phyloP scores from a whole-genome alignment of 1,140 invertebrate species.

The Augochlora pura region DNA sequence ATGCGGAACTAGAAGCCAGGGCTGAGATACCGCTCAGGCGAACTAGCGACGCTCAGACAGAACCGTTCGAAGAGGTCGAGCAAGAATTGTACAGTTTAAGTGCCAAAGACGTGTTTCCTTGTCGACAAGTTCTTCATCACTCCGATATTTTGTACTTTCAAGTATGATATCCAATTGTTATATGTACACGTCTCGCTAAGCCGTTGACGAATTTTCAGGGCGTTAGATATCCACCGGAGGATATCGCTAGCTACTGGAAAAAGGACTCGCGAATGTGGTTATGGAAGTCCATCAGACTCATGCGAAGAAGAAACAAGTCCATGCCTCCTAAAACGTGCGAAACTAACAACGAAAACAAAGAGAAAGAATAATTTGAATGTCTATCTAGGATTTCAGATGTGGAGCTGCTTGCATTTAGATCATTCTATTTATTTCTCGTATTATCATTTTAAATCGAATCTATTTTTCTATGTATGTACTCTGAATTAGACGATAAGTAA shows the following conservation, averaged over 20 bases:
- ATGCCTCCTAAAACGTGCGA: slow-evolving; percentile 4
- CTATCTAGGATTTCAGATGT: neutral
- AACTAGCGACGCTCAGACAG: slow-evolving; percentile 66
- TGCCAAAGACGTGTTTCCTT: slow-evolving; percentile 69
- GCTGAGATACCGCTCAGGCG: slow-evolving; percentile 56
- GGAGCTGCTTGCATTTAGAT: neutral
- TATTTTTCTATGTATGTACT: slow-evolving; percentile 14
- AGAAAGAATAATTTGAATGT: slow-evolving; percentile 1
- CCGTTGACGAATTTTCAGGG: slow-evolving; percentile 64
- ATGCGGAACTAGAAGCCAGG: slow-evolving; percentile 44
- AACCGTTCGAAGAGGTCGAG: slow-evolving; percentile 59
- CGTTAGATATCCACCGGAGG: slow-evolving; percentile 72
- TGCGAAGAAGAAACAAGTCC: slow-evolving; percentile 58
- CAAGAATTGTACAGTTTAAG: slow-evolving; percentile 54
- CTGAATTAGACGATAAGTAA: neutral
- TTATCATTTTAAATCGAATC: slow-evolving; percentile 1
- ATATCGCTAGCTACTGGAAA: slow-evolving; percentile 82
- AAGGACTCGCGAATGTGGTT: slow-evolving; percentile 85
- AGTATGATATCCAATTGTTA: slow-evolving; percentile 53
- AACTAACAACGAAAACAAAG: slow-evolving; percentile 1
- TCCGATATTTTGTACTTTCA: slow-evolving; percentile 74
- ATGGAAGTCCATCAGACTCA: slow-evolving; percentile 81
- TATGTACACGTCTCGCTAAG: neutral
- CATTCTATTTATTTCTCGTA: neutral
- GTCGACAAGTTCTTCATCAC: slow-evolving; percentile 67